Percentiles rank a stretch among this genome's conserved stretches.
Evolutionary conservation across 2,797 vertebrate genomes (phyloP).

Genomic region (Spatula clypeata): DNA sequence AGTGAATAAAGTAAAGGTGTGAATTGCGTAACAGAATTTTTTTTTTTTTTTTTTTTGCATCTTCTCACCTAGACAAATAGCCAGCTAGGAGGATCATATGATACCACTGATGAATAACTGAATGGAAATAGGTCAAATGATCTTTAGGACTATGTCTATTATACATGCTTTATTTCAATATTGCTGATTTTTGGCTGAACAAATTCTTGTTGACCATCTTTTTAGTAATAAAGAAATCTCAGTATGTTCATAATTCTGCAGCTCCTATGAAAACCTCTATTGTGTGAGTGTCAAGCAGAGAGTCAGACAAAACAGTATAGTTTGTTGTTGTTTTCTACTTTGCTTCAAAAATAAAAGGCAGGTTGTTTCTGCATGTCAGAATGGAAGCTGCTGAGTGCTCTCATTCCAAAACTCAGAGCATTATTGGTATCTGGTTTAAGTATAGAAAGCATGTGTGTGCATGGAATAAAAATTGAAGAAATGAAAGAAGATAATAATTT

Average conservation of each 20-base stretch:
- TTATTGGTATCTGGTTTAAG: fast-evolving
- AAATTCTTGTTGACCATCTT: not conserved
- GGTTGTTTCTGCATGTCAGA: not conserved
- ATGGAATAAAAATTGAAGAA: not conserved
- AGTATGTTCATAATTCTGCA: not conserved
- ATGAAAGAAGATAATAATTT: not conserved
- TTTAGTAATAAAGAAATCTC: not conserved
- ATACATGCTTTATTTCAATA: not conserved
- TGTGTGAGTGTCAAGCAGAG: not conserved
- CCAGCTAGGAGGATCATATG: not conserved
- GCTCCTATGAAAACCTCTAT: not conserved
- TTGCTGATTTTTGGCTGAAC: not conserved
- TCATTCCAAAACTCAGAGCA: not conserved
- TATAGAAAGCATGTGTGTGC: fast-evolving
- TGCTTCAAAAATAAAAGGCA: not conserved
- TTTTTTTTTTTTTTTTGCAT: no score
- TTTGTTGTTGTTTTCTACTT: not conserved
- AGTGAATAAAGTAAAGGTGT: not conserved
- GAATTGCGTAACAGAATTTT: not conserved
- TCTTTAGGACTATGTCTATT: not conserved
- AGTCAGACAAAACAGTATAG: not conserved
- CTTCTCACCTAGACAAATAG: not conserved
- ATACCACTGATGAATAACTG: not conserved
- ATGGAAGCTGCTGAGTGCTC: not conserved
- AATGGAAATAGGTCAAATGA: not conserved